A percentile compares a stretch with the other conserved stretches of the same genome.
phyloP scores from a whole-genome alignment of 2,113 vertebrate genomes.

The Catagonus wagneri region DNA sequence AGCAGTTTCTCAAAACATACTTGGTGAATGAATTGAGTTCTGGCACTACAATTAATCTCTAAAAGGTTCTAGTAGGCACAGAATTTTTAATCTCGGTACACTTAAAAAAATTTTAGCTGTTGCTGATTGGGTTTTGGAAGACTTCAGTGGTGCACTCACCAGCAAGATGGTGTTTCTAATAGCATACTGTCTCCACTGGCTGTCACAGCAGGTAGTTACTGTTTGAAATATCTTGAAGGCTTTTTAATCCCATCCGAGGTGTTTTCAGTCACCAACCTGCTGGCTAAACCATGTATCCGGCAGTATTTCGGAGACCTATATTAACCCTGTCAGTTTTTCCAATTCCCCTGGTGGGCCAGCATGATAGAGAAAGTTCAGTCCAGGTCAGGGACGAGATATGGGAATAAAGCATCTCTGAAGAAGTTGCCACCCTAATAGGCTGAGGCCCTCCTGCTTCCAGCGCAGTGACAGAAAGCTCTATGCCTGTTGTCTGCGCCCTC shows the following conservation, averaged over 20 bases:
- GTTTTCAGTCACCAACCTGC: slow-evolving; percentile 47
- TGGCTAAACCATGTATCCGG: slow-evolving; percentile 51
- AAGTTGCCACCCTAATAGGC: not conserved
- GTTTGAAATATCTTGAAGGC: slow-evolving; percentile 52
- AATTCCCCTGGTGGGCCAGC: not conserved
- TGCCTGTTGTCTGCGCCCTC: fast-evolving
- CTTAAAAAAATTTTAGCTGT: not conserved
- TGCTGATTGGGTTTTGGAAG: slow-evolving; percentile 24
- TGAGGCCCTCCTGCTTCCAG: not conserved
- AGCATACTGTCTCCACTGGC: not conserved
- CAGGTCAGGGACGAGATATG: not conserved
- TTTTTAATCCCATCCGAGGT: slow-evolving; percentile 59
- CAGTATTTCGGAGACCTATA: slow-evolving; percentile 35
- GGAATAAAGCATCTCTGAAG: not conserved
- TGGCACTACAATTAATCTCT: too few species aligned
- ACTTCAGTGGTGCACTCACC: not conserved
- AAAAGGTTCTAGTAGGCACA: not conserved
- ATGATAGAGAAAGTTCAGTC: not conserved
- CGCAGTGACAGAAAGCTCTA: not conserved
- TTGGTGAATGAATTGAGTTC: not conserved
- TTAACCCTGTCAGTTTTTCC: slow-evolving; percentile 55
- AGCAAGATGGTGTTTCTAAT: not conserved
- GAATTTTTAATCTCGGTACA: not conserved
- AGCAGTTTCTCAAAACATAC: not conserved
- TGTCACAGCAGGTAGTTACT: slow-evolving; percentile 47